These are phyloP conservation scores for Pyxicephalus adspersus DNA, from an alignment of 2,113 vertebrate genomes.

Conservation along the genomic window DNA sequence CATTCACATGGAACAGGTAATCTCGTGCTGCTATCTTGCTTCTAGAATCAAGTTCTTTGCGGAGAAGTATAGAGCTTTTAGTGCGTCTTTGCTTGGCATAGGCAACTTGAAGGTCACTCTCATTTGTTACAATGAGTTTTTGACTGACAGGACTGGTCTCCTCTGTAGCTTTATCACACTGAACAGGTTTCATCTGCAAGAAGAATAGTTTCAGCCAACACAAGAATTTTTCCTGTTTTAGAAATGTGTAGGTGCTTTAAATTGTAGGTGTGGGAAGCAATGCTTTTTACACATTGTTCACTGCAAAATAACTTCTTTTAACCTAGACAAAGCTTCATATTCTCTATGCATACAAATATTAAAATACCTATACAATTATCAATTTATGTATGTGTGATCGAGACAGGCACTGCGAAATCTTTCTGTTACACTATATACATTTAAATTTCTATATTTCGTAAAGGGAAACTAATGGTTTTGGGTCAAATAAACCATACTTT, in stretches of 20 bases:
- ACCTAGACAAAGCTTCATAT: no score
- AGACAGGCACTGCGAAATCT: no score
- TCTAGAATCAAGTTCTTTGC: conserved; percentile 91
- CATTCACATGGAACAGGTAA: conserved; percentile 92
- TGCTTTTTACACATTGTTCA: conserved; percentile 10
- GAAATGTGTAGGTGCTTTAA: conserved; percentile 13
- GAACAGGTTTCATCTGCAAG: conserved; percentile 84
- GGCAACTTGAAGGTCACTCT: conserved; percentile 92
- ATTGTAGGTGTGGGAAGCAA: conserved; percentile 29
- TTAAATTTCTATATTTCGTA: no score
- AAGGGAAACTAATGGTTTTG: no score
- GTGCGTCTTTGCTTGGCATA: conserved; percentile 93
- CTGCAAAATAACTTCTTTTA: neutral
- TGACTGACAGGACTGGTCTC: conserved; percentile 88
- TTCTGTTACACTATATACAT: no score
- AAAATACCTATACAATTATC: neutral
- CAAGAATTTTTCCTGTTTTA: neutral
- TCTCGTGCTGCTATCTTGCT: conserved; percentile 88
- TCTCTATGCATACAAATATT: neutral
- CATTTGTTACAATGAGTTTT: conserved; percentile 93
- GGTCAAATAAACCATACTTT: no score
- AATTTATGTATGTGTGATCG: neutral
- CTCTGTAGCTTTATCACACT: conserved; percentile 86
- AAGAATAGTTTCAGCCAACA: neutral
- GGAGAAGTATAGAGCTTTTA: conserved; percentile 90